These are phyloP conservation scores for Rhinella marina DNA, from an alignment of 2,797 vertebrate genomes.

Conservation along the genomic window DNA sequence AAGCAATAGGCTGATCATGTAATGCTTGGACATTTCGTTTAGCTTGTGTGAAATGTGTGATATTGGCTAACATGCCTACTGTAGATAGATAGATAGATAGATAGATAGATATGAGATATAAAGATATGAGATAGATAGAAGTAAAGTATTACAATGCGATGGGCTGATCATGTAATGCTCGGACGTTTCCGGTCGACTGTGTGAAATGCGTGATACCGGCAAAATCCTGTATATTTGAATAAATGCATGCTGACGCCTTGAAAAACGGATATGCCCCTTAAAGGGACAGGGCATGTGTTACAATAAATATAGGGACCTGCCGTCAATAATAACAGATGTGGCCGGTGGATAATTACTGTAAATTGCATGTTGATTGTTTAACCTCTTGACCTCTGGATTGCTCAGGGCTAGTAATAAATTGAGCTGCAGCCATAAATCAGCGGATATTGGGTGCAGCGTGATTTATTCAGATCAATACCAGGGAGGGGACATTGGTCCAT, in stretches of 20 bases:
- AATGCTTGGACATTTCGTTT: no score
- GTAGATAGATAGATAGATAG: no score
- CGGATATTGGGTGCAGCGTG: not conserved
- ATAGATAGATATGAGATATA: no score
- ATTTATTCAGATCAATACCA: slow-evolving; percentile 9
- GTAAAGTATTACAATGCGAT: not conserved
- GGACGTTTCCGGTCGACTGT: no score
- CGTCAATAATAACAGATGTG: slow-evolving; percentile 13
- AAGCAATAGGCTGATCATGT: no score
- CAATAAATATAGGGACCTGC: slow-evolving; percentile 6
- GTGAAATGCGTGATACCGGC: no score
- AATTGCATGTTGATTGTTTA: slow-evolving; percentile 17
- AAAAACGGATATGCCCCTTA: not conserved
- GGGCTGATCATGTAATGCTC: not conserved
- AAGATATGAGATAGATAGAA: no score
- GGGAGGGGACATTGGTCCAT: not conserved
- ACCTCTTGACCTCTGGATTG: slow-evolving; percentile 26
- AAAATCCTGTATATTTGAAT: not conserved
- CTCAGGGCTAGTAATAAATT: slow-evolving; percentile 14
- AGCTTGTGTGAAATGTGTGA: no score
- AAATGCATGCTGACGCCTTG: no score
- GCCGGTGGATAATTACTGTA: not conserved
- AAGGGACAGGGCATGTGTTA: not conserved
- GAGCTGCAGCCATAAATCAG: not conserved
- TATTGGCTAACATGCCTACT: no score